A percentile compares a stretch with the other conserved stretches of the same genome.
These are phyloP conservation scores for Mixornis gularis DNA, from an alignment of 2,113 vertebrate species.

Conservation along the genomic window DNA sequence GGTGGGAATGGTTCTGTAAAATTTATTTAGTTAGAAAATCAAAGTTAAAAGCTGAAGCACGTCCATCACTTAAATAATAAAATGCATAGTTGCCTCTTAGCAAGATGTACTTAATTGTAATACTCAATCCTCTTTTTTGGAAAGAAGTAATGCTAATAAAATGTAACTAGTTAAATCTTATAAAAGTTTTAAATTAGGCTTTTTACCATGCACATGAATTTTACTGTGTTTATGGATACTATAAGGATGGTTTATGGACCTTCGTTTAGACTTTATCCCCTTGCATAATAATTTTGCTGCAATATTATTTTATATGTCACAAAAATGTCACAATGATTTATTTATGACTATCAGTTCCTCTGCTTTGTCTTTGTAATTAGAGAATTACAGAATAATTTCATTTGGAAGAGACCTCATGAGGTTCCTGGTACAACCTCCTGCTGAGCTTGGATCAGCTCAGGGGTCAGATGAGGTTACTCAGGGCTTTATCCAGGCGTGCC, in stretches of 20 bases:
- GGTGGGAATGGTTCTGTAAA: neutral
- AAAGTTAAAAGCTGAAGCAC: constrained; percentile 14
- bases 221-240: neutral
- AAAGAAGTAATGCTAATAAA: neutral
- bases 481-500: neutral
- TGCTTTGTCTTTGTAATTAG: neutral
- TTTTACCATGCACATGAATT: neutral
- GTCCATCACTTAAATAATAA: neutral
- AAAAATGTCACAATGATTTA: neutral
- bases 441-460: neutral
- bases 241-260: neutral
- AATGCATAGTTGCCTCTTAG: neutral
- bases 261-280: neutral
- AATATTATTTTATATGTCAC: neutral
- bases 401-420: neutral
- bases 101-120: neutral
- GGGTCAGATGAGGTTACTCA: neutral
- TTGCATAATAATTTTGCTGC: neutral
- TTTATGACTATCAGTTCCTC: neutral
- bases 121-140: neutral
- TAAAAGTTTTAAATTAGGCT: neutral
- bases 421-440: neutral
- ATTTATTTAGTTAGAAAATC: neutral
- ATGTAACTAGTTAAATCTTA: neutral
- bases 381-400: neutral